phyloP scores from a whole-genome alignment of 2,888 invertebrate species.

The Phortica magna region DNA sequence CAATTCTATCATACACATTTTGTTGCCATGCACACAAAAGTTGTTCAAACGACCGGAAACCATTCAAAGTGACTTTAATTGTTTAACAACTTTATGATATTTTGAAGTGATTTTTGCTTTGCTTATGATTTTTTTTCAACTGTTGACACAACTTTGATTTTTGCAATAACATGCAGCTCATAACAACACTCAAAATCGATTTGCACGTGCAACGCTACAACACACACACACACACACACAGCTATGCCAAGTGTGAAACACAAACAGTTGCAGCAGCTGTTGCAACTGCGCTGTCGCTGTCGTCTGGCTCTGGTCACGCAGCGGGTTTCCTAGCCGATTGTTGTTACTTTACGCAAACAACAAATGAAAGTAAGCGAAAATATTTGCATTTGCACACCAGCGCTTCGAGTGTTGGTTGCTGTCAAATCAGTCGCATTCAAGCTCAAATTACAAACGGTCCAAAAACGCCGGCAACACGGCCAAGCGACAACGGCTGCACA shows the following conservation, averaged over 20 bases:
- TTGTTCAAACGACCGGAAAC: background rate
- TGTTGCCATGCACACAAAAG: background rate
- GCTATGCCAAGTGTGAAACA: too few species aligned
- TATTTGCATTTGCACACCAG: background rate
- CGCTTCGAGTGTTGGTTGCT: conserved; percentile 62
- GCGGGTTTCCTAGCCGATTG: background rate
- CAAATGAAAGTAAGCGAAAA: background rate
- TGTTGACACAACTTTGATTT: background rate
- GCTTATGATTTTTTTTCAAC: background rate
- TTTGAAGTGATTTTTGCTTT: background rate
- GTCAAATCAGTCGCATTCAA: conserved; percentile 69
- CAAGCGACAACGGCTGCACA: conserved; percentile 18
- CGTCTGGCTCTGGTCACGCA: background rate
- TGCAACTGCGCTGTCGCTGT: background rate
- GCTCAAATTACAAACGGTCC: conserved; percentile 63
- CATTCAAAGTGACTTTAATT: background rate
- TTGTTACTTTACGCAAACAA: background rate
- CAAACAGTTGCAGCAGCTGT: background rate
- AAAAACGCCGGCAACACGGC: conserved; percentile 19
- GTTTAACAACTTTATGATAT: background rate
- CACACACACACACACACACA: background rate
- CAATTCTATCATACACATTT: background rate
- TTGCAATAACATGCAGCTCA: background rate
- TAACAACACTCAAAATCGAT: background rate
- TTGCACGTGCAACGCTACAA: conserved; percentile 23